Evolutionary conservation across 2,888 invertebrate species (phyloP).

Genomic region (Apodemia zela): DNA sequence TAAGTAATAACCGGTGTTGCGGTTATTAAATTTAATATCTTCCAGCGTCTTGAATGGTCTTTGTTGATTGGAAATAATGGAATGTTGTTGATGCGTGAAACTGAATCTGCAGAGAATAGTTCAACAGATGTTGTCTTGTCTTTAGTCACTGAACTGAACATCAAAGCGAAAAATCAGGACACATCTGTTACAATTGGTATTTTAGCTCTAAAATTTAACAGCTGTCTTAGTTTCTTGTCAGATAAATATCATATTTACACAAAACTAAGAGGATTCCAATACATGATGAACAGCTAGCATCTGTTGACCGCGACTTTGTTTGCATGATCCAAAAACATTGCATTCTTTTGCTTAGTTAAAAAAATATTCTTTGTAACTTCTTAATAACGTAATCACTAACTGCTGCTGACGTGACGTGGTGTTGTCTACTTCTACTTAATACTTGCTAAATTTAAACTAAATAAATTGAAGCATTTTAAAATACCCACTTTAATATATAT

Average conservation of each 20-base stretch:
- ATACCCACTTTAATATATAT: too few species aligned
- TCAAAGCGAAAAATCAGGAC: constrained; percentile 13
- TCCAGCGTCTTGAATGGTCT: background rate
- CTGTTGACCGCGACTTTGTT: too few species aligned
- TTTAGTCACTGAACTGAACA: background rate
- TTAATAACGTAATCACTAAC: too few species aligned
- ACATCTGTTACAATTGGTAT: background rate
- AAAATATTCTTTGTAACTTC: too few species aligned
- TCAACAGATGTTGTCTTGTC: constrained; percentile 9
- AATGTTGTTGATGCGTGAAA: constrained; percentile 5
- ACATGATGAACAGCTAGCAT: too few species aligned
- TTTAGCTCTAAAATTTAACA: background rate
- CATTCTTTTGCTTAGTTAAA: too few species aligned
- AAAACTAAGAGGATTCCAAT: background rate
- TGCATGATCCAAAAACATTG: too few species aligned
- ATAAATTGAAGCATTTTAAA: too few species aligned
- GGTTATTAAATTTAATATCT: background rate
- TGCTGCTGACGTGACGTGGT: too few species aligned
- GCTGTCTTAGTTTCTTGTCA: background rate
- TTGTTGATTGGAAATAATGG: constrained; percentile 13
- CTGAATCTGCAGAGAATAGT: background rate
- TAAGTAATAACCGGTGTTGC: too few species aligned
- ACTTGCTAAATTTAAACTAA: too few species aligned
- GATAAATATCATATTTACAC: background rate
- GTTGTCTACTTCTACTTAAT: too few species aligned